Conservation (phyloP, 2,888 invertebrate species). For the Drosophila pseudotakahashii region DNA sequence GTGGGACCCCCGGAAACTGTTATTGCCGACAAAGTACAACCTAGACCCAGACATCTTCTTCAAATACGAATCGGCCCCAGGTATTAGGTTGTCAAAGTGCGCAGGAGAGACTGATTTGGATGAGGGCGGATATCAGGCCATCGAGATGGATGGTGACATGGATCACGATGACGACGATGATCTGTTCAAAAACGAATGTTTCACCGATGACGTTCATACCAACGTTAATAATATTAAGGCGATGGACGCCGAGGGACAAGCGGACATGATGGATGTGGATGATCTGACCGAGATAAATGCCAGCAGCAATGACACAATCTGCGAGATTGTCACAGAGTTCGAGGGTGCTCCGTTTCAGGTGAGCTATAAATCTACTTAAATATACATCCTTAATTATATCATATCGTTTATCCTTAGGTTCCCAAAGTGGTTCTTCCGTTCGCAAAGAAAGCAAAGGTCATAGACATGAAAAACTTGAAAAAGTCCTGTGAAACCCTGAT, state of each 20-base stretch:
- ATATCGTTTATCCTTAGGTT: slow-evolving; percentile 49
- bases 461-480: slow-evolving; percentile 94
- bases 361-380: slow-evolving; percentile 1
- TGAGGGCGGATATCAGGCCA: slow-evolving; percentile 85
- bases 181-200: slow-evolving; percentile 67
- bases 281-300: not conserved
- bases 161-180: slow-evolving; percentile 57
- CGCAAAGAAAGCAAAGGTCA: slow-evolving; percentile 92
- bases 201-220: slow-evolving; percentile 30
- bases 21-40: slow-evolving; percentile 81
- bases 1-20: slow-evolving; percentile 83
- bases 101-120: slow-evolving; percentile 80
- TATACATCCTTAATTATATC: too few relatives aligned
- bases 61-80: slow-evolving; percentile 76
- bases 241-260: not conserved
- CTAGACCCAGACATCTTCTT: slow-evolving; percentile 76
- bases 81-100: slow-evolving; percentile 64
- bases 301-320: slow-evolving; percentile 56
- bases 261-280: slow-evolving; percentile 9
- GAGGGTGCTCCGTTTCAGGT: slow-evolving; percentile 88
- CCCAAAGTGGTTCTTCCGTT: slow-evolving; percentile 90
- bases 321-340: slow-evolving; percentile 86
- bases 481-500: slow-evolving; percentile 89
- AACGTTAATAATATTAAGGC: slow-evolving; percentile 29
- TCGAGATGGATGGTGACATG: slow-evolving; percentile 66